Base-by-base conservation (phyloP, 1,140 invertebrate species). In the Zaprionus africanus region DNA sequence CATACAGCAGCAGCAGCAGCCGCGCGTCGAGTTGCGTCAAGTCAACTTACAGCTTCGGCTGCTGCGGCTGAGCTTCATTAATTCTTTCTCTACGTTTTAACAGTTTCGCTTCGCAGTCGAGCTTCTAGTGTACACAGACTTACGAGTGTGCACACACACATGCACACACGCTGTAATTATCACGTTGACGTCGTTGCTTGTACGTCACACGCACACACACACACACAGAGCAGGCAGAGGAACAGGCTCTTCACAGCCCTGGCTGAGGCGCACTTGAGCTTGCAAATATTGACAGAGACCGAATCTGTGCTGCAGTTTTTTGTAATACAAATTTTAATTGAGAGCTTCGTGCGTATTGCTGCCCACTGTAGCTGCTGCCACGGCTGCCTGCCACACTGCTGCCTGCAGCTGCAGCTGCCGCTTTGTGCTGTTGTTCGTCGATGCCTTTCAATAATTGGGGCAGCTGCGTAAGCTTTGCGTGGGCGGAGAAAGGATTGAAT, bases 381-480 rank as follows among this genome's bases (percentile, higher is more conserved):
- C 24, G 58, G 31, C 3, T 38, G 36, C 36, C 34, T 53, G 43
- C 22, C 17, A 26, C 17, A 26, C 63, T 49, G 43, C 56, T 59
- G 58, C 22, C 56, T 46, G 41, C 41, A 7, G 41, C 41, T 46
- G n/a, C n/a, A 17, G 38, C 19, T 59, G 56, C 26, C 41, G 15
- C 26, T 36, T 53, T 49, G 60, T 76, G 15, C 36, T 53, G 22
- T 41, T 68, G 57, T 68, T 56, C 57, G 57, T 58, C 56, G 73
- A 53, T 76, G 68, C 61, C 70, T 73, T 73, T 46, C 70, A 81
- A 88, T 90, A 85, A 90, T 84, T 87, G 78, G 84, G 84, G 67
- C 85, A 88, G 68, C 59, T 68, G 63, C 76, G 56, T 61, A 53
- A 75, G 72, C 66, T 51, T 28, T 53, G 43, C n/a, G 81, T 65